Evolutionary conservation across 1,140 invertebrate species (phyloP), one percentile per base, ranked within the genome.

Genomic region (Campoletis sonorensis): DNA sequence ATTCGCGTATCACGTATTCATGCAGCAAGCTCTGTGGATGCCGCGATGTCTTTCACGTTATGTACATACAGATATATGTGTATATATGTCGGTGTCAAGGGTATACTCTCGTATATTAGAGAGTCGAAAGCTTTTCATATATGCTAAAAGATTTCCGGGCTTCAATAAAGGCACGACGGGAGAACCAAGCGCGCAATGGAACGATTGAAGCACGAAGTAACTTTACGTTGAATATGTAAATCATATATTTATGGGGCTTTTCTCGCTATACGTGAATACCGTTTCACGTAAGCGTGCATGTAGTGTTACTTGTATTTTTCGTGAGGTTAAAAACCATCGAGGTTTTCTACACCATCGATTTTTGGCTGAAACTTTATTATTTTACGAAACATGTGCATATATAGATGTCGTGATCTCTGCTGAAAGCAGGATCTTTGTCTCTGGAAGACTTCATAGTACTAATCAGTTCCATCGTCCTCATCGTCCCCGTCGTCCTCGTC

Each of bases 171-270:
- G 73, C 10, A 21, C 26, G 49, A 30, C 0, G 15, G 4, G 23
- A 49, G 33, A 30, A 18, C 49, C 18, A 11, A 54, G 51, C 51
- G 72, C 26, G 72, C 45, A 58, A 75, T 49, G 45, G 16, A 61
- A 64, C 73, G 73, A 61, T 26, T 51, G 30, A 77, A 61, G 30
- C 54, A 77, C 54, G 27, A 33, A 33, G 54, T 33, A 77, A 77
- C 51, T 77, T 64, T 37, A 18, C 51, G 73, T 18, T 77, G 73
- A 77, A 77, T 61, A 77, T 77, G 30, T 77, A 77, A 77, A 77
- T 77, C 73, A 61, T 77, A 23, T 64, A 77, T 77, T 77, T 77
- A 77, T 77, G 54, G 54, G 11, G 27, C 26, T 54, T 61, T 23
- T 16, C 4, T 8, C n/a, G 15, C 21, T 64, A 64, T 64, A 64